Evolutionary conservation across 2,888 invertebrate species (phyloP), one percentile per base, ranked within the genome.

Genomic region (Ochropacha duplaris): DNA sequence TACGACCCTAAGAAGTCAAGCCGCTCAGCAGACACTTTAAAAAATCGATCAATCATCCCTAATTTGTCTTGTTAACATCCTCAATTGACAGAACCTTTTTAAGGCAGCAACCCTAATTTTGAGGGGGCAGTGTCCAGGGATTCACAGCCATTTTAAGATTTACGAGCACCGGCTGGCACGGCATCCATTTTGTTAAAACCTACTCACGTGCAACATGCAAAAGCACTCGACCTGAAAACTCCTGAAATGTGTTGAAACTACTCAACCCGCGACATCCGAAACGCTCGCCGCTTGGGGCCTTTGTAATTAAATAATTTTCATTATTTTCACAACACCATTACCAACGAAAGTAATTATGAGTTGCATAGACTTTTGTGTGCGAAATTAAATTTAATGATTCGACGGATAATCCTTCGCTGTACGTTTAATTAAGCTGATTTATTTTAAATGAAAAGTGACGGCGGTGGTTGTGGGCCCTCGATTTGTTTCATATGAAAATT

Each of bases 131-230:
- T 74, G 84, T 79, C 83, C 84, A 77, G 85, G 83, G 84, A 82
- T 62, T 74, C 78, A 79, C 79, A 81, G 71, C 80, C 78, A 81
- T 84, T 83, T 78, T 74, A 78, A 83, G 83, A 86, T 87, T 86
- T 87, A 87, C 83, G 84, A 82, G 65, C 77, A 66, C 67, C 72
- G 67, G 70, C 62, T 54, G 66, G 74, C 66, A 44, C 44, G 76
- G 77, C 83, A 83, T 85, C 84, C 82, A 86, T 86, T 86, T 81
- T 79, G 81, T 83, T 83, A 81, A 79, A 85, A 86, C 78, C 76
- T 84, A 80, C 83, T 84, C 81, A 74, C 78, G 76, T 78, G 81
- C 79, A 81, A 88, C 88, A 88, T 81, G 87, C 82, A 85, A 88
- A 88, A 87, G 87, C 87, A 88, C 88, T 87, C 85, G 79, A 66